Evolutionary conservation across 2,888 invertebrate species (phyloP), one percentile per base, ranked within the genome.

Genomic region (Nesidiocoris tenuis): DNA sequence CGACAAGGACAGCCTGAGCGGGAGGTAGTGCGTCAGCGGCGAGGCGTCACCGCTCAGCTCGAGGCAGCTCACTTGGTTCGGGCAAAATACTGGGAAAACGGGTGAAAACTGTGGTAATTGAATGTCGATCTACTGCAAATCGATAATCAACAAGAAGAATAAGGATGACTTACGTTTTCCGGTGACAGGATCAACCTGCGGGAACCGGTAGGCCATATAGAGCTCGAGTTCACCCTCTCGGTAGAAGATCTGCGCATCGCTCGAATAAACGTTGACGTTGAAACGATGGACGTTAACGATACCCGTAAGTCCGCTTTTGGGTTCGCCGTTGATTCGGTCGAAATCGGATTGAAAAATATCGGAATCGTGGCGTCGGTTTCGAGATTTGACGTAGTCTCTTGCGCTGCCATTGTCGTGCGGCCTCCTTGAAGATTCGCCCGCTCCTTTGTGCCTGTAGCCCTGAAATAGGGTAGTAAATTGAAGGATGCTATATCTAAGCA

Each of bases 81-180:
- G 72, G 21, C 72, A 72, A 24, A 72, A 61, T 16, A 72, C 72
- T 72, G 72, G 19, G 18, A 70, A 9, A 68, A 55, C 2, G 57
- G 17, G n/a, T n/a, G n/a, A n/a, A n/a, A 12, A 54, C 7, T 54
- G n/a, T n/a, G n/a, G n/a, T n/a, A n/a, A n/a, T n/a, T n/a, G n/a
- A n/a, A n/a, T n/a, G n/a, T n/a, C n/a, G n/a, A n/a, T n/a, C n/a
- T n/a, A n/a, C n/a, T n/a, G n/a, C 39, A 39, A 12, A 39, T 39
- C 5, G 3, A 39, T 39, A 39, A 39, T 7, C 12, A 39, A n/a
- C n/a, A n/a, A n/a, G n/a, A n/a, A n/a, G n/a, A n/a, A n/a, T n/a
- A n/a, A n/a, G n/a, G n/a, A n/a, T n/a, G n/a, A 74, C 64, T 56
- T 23, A 74, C 74, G 56, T 74, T 74, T 74, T 22, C 65, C 74